Percentiles rank a stretch among this genome's conserved stretches.
These are phyloP conservation scores for Mythimna impura DNA, from an alignment of 2,888 invertebrate genomes.

Conservation along the genomic window DNA sequence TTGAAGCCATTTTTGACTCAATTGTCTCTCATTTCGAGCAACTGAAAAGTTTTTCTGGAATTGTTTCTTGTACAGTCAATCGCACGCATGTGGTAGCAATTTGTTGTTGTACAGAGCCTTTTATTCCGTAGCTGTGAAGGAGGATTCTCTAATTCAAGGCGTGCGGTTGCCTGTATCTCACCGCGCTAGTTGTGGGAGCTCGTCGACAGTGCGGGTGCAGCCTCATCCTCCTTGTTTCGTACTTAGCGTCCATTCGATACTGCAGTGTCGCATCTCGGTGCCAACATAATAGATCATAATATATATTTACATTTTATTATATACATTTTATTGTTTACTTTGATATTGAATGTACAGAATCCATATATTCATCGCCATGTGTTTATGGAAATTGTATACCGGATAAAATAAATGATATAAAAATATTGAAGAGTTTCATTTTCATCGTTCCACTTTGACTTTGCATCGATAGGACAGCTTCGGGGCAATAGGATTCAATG, in stretches of 20 bases:
- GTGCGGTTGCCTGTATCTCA: not conserved
- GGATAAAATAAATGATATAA: conserved; percentile 84
- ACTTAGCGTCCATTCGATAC: conserved; percentile 83
- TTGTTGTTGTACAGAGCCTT: not conserved
- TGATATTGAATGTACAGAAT: conserved; percentile 88
- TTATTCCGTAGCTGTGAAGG: not conserved
- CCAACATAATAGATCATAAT: conserved; percentile 84
- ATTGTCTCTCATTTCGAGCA: not conserved
- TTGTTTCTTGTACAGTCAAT: not conserved
- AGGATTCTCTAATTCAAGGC: not conserved
- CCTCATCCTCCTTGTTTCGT: conserved; percentile 44
- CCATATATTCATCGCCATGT: conserved; percentile 86
- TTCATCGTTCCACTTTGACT: conserved; percentile 64
- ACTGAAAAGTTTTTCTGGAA: not conserved
- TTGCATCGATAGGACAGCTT: conserved; percentile 61
- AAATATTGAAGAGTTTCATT: conserved; percentile 75
- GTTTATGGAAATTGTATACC: conserved; percentile 87
- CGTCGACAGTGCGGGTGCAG: conserved; percentile 34
- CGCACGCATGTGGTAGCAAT: not conserved
- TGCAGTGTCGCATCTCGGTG: conserved; percentile 82
- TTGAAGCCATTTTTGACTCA: too few relatives aligned
- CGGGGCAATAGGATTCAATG: not conserved
- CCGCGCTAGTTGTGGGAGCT: conserved; percentile 1
- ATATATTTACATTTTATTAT: conserved; percentile 87
- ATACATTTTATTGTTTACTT: conserved; percentile 87